Conservation (phyloP, 1,140 invertebrate genomes). For the Delia radicum region DNA sequence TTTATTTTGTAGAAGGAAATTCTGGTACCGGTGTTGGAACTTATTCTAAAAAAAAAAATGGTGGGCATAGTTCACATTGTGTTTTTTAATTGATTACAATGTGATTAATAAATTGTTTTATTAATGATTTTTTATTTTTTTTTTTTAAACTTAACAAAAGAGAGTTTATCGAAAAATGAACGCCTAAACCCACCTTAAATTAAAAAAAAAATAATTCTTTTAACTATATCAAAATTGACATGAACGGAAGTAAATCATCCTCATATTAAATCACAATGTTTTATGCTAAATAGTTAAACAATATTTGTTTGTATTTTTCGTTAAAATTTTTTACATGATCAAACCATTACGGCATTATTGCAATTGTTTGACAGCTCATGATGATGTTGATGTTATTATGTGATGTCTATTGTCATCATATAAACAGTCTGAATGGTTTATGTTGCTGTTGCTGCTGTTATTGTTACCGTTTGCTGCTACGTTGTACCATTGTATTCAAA, state of each 20-base stretch:
- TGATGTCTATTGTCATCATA: background rate
- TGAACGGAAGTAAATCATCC: background rate
- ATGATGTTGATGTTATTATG: background rate
- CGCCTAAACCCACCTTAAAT: no score
- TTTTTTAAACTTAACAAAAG: no score
- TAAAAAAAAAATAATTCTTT: no score
- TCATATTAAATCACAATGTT: background rate
- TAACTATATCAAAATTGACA: no score
- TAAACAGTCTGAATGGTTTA: background rate
- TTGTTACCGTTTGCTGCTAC: constrained; percentile 1
- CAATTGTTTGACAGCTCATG: background rate
- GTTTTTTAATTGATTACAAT: no score
- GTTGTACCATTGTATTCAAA: constrained; percentile 29
- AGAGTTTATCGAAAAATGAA: no score
- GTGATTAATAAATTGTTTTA: no score
- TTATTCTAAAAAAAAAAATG: no score
- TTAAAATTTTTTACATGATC: background rate
- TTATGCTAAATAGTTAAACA: background rate
- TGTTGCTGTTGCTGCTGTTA: constrained; percentile 13
- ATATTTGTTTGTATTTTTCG: background rate
- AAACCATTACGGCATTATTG: background rate
- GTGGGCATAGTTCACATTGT: no score
- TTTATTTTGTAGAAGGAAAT: no score
- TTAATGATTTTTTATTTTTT: no score
- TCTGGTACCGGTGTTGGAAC: no score